Conservation (phyloP, 1,140 invertebrate genomes). For the Anthonomus grandis region DNA sequence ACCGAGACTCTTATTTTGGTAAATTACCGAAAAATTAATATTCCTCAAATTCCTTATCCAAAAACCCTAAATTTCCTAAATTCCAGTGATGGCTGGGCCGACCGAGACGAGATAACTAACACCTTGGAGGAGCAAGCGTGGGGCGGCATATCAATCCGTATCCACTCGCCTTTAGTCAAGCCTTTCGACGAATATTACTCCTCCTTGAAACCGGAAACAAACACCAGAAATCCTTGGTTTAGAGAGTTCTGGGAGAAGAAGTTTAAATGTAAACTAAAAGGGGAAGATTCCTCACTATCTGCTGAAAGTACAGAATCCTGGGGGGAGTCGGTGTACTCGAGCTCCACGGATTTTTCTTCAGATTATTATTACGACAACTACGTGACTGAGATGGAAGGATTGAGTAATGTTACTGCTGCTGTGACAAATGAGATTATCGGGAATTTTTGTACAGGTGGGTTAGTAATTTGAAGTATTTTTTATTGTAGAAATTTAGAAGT, state of each 20-base stretch:
- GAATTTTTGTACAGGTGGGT: conserved; percentile 8
- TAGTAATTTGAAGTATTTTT: no score
- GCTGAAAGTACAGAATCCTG: no score
- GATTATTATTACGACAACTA: conserved; percentile 1
- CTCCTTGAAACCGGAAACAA: conserved; percentile 60
- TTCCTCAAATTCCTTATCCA: no score
- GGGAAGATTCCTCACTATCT: no score
- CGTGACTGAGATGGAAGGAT: background rate
- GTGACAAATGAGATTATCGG: background rate
- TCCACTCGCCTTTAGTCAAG: conserved; percentile 66
- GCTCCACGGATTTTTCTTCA: background rate
- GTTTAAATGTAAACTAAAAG: conserved; percentile 67
- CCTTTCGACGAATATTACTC: conserved; percentile 71
- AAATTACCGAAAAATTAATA: no score
- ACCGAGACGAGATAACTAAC: conserved; percentile 71
- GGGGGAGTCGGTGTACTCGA: background rate
- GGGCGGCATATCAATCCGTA: conserved; percentile 71
- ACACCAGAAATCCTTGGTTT: conserved; percentile 74
- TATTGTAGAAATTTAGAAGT: no score
- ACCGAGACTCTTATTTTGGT: no score
- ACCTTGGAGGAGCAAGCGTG: conserved; percentile 65
- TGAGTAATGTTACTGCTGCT: background rate
- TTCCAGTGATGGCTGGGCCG: conserved; percentile 72
- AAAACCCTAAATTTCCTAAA: background rate
- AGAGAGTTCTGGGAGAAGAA: conserved; percentile 70